phyloP scores from a whole-genome alignment of 2,888 invertebrate species.

The Volucella bombylans region DNA sequence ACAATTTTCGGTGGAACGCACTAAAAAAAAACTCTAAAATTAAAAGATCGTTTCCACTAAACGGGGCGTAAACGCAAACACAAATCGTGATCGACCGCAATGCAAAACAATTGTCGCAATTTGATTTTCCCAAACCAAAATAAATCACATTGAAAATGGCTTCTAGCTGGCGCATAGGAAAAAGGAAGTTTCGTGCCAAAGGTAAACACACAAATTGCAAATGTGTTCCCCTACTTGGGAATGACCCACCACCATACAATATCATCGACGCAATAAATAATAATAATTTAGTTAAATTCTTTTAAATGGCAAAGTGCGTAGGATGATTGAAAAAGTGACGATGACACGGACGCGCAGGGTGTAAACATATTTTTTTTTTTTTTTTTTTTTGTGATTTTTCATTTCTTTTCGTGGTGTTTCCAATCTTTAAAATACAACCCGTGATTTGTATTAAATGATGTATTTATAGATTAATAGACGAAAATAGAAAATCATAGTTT shows the following conservation, averaged over 20 bases:
- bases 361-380: slow-evolving; percentile 54
- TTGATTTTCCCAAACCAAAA: slow-evolving; percentile 58
- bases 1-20: slow-evolving; percentile 72
- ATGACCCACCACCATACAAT: slow-evolving; percentile 15
- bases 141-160: slow-evolving; percentile 78
- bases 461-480: slow-evolving; percentile 64
- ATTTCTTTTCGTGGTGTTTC: slow-evolving; percentile 37
- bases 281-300: slow-evolving; percentile 52
- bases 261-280: slow-evolving; percentile 39
- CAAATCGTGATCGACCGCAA: slow-evolving; percentile 54
- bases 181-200: slow-evolving; percentile 81
- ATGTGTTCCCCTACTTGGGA: slow-evolving; percentile 60
- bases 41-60: slow-evolving; percentile 51
- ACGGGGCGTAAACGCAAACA: slow-evolving; percentile 40
- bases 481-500: slow-evolving; percentile 65
- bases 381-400: slow-evolving; percentile 37
- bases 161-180: slow-evolving; percentile 82
- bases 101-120: slow-evolving; percentile 52
- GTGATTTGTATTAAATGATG: slow-evolving; percentile 66
- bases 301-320: slow-evolving; percentile 57
- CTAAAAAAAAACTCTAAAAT: slow-evolving; percentile 61
- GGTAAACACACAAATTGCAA: slow-evolving; percentile 77
- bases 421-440: slow-evolving; percentile 61
- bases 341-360: slow-evolving; percentile 61
- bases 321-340: slow-evolving; percentile 44